Percentiles rank a stretch among this genome's conserved stretches.
These are phyloP conservation scores for Cephus runcator DNA, from an alignment of 2,888 invertebrate genomes.

Conservation along the genomic window DNA sequence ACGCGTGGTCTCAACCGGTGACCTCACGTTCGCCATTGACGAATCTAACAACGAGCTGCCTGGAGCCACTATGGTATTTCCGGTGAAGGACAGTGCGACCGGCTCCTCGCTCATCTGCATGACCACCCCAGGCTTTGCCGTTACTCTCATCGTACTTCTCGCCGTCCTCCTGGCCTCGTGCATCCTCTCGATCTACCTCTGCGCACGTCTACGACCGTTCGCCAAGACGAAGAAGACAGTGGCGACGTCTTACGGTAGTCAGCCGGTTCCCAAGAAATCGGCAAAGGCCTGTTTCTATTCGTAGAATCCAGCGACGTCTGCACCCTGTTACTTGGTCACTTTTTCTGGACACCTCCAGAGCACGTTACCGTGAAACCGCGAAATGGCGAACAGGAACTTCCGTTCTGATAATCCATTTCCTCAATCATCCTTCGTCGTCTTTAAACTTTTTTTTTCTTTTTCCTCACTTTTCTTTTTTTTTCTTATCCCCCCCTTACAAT, in stretches of 20 bases:
- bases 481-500: too few relatives aligned
- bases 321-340: neutral
- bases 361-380: neutral
- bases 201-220: slow-evolving; percentile 83
- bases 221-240: slow-evolving; percentile 67
- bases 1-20: slow-evolving; percentile 91
- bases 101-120: slow-evolving; percentile 82
- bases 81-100: slow-evolving; percentile 70
- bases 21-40: slow-evolving; percentile 85
- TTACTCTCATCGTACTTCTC: slow-evolving; percentile 84
- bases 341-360: neutral
- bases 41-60: slow-evolving; percentile 70
- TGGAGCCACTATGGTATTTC: slow-evolving; percentile 77
- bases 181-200: slow-evolving; percentile 85
- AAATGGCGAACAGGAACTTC: neutral
- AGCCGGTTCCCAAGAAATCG: slow-evolving; percentile 50
- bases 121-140: slow-evolving; percentile 94
- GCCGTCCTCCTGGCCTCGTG: slow-evolving; percentile 87
- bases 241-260: slow-evolving; percentile 51
- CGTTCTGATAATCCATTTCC: neutral
- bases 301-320: slow-evolving; percentile 65
- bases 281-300: slow-evolving; percentile 77
- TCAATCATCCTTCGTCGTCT: neutral
- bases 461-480: too few relatives aligned
- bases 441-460: too few relatives aligned